Evolutionary conservation across 2,888 invertebrate genomes (phyloP), one percentile per base, ranked within the genome.

Genomic region (Scaeva pyrastri): DNA sequence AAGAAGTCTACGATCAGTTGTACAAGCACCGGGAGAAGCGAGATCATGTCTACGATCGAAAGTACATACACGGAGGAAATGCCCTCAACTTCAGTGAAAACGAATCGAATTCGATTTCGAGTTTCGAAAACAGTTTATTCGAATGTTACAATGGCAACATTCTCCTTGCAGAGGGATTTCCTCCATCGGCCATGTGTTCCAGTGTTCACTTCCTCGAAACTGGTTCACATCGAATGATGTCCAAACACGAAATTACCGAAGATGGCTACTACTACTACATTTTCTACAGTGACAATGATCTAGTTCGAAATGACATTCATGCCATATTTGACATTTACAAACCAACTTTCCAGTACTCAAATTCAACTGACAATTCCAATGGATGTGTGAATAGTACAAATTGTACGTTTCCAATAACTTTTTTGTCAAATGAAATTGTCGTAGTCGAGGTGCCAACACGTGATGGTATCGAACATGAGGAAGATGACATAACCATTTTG

Each of bases 231-330:
- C 89, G 90, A 5, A 95, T 96, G 93, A 93, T 94, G 85, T 94
- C 95, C 0, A 94, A 94, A 77, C 96, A 97, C 89, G 94, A 96
- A 88, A 95, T 97, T 26, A 93, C 94, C 45, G 93, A 94, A 68
- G 96, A 97, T 90, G 97, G 97, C 8, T 97, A 97, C 92, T 97
- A 97, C 91, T 97, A 97, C 92, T 97, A 97, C 89, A 97, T 97
- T 88, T 97, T 97, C 92, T 97, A 97, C 90, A 97, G 96, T 89
- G 97, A 97, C 91, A 97, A 97, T 92, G 97, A 97, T 91, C 93
- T 95, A 88, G 95, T 96, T 11, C 94, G 94, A 62, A 97, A 97
- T 92, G 95, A 96, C 90, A 96, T 97, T 89, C 96, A 97, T 92
- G 96, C 96, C 7, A 94, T 96, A 86, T 97, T 97, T 91, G 96